Conservation (phyloP, 2,888 invertebrate genomes). For the Cephus nigrinus region DNA sequence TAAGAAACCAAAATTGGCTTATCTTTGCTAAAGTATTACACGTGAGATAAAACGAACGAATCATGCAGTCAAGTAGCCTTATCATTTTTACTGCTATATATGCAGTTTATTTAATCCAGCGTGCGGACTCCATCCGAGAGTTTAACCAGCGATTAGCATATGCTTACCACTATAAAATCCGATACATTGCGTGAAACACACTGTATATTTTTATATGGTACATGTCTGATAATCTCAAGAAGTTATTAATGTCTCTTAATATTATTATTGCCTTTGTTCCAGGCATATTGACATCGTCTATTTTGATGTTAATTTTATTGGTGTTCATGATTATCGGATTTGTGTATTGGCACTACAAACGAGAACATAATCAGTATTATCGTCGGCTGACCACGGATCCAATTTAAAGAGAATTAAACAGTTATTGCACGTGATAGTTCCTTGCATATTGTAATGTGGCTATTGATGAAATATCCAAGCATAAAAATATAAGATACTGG, state of each 20-base stretch:
- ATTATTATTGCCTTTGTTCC: conserved; percentile 22
- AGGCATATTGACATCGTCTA: conserved; percentile 54
- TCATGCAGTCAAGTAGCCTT: neutral
- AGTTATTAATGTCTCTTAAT: neutral
- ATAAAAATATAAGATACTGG: neutral
- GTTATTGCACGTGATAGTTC: neutral
- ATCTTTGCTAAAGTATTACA: neutral
- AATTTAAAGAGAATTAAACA: conserved; percentile 34
- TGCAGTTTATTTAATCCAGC: neutral
- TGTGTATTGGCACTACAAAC: conserved; percentile 55
- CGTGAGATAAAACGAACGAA: neutral
- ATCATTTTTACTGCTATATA: neutral
- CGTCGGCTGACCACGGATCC: conserved; percentile 54
- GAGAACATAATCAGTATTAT: conserved; percentile 58
- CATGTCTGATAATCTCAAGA: neutral
- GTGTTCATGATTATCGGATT: conserved; percentile 51
- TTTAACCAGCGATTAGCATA: neutral
- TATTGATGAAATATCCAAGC: neutral
- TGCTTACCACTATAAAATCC: neutral
- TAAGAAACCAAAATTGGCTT: neutral
- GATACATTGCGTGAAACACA: neutral
- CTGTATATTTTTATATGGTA: neutral
- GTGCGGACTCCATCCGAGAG: neutral
- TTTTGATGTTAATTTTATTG: conserved; percentile 52
- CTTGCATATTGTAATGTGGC: neutral